Percentiles rank a stretch among this genome's conserved stretches.
These are phyloP conservation scores for Druceiella hillmani DNA, from an alignment of 2,888 invertebrate species.

Conservation along the genomic window DNA sequence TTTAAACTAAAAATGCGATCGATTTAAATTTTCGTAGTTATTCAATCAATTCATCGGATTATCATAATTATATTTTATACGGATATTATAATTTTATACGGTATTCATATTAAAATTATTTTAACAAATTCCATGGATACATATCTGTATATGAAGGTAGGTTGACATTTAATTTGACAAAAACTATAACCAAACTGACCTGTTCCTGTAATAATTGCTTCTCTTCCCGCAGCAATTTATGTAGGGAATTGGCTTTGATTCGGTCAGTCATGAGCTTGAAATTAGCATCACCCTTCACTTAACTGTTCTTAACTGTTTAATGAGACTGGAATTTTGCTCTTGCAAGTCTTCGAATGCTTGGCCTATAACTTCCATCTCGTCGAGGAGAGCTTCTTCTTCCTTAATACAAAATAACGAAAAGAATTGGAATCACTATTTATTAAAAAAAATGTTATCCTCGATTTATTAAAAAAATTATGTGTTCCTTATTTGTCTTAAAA, in stretches of 20 bases:
- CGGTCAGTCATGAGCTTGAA: constrained; percentile 98
- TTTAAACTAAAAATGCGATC: too few relatives aligned
- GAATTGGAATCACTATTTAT: constrained; percentile 19
- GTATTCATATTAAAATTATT: constrained; percentile 1
- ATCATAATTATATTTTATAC: too few relatives aligned
- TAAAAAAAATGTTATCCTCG: too few relatives aligned
- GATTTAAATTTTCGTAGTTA: too few relatives aligned
- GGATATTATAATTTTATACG: too few relatives aligned
- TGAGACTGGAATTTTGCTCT: constrained; percentile 92
- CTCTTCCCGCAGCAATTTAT: constrained; percentile 90
- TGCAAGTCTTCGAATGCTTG: constrained; percentile 99
- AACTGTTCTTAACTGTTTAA: constrained; percentile 92
- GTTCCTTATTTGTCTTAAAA: too few relatives aligned
- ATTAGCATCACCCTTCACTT: constrained; percentile 97
- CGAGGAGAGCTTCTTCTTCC: constrained; percentile 94
- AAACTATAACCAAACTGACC: constrained; percentile 35
- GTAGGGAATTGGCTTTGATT: constrained; percentile 92
- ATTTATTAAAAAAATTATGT: constrained; percentile 7
- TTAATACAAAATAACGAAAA: constrained; percentile 29
- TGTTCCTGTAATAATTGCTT: constrained; percentile 91
- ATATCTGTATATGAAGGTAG: not conserved
- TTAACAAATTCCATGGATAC: not conserved
- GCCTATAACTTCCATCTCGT: constrained; percentile 99
- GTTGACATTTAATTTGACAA: not conserved
- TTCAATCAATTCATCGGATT: too few relatives aligned